phyloP scores from a whole-genome alignment of 2,888 invertebrate species.

The Crioceris asparagi region DNA sequence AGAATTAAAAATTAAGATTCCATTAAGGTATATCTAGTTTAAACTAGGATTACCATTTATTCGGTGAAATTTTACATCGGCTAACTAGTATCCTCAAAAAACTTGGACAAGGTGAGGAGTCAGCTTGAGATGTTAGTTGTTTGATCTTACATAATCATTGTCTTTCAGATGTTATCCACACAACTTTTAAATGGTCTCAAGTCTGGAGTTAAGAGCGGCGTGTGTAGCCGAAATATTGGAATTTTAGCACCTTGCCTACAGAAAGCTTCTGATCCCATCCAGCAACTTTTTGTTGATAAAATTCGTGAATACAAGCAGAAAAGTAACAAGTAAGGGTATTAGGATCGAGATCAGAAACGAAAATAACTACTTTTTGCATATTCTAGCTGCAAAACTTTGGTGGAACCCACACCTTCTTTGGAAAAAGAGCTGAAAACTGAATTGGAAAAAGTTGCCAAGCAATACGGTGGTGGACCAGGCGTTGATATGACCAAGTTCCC shows the following conservation, averaged over 20 bases:
- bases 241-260: constrained; percentile 55
- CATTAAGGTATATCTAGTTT: too few relatives aligned
- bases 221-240: constrained; percentile 58
- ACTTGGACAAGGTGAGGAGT: too few relatives aligned
- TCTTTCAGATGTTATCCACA: constrained; percentile 36
- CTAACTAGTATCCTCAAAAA: too few relatives aligned
- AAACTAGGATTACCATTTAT: too few relatives aligned
- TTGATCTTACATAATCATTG: too few relatives aligned
- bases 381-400: constrained; percentile 68
- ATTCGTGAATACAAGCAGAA: constrained; percentile 81
- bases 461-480: constrained; percentile 64
- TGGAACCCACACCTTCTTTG: constrained; percentile 69
- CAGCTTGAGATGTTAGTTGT: constrained; percentile 12
- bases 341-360: too few relatives aligned
- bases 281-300: constrained; percentile 88
- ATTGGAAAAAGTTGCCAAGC: constrained; percentile 68
- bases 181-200: constrained; percentile 30
- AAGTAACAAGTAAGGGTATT: constrained; percentile 61
- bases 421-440: constrained; percentile 66
- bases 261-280: constrained; percentile 80
- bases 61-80: too few relatives aligned
- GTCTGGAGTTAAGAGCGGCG: constrained; percentile 27
- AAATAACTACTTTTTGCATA: too few relatives aligned
- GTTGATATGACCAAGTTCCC: constrained; percentile 87
- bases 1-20: too few relatives aligned